Evolutionary conservation across 2,888 invertebrate genomes (phyloP), one percentile per base, ranked within the genome.

Genomic region (Euphydryas editha): DNA sequence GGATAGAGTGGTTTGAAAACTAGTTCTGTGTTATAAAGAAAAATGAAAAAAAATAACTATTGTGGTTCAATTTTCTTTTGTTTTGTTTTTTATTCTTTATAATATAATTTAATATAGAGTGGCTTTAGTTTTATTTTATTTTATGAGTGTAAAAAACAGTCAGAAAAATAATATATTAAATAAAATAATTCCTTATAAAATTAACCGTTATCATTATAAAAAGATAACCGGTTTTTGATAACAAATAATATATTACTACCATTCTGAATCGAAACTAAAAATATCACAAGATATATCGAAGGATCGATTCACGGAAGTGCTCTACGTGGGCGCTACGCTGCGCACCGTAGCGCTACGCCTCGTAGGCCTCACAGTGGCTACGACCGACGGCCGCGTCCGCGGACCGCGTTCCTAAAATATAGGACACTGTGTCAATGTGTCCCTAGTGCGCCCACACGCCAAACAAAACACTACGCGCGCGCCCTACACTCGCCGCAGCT

Each of bases 281-380:
- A 73, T 67, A 81, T 79, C 81, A 64, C 60, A 46, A 66, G 83
- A 83, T 15, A 69, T 73, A 85, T 88, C 89, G 67, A 69, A 1
- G 49, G 87, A 86, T 70, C 49, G 51, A 68, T 78, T 82, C 83
- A 72, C 86, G 89, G 90, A 90, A 89, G 88, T 81, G 80, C 72
- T 73, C 65, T 74, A 75, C 83, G 73, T 58, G 74, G 75, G 74
- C 75, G 78, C 83, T 80, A 79, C 82, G 82, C 77, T 80, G 80
- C 78, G 83, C 78, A 81, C 77, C 82, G 80, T 82, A 83, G 81
- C 87, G 86, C 88, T 88, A 86, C 84, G 83, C 87, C 87, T 82
- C 88, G 90, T 91, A 91, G 90, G 89, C 90, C 87, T 84, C 80
- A 81, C 88, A 90, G 88, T 87, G 87, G 85, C 87, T 87, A 87